Percentiles rank a stretch among this genome's conserved stretches.
Evolutionary conservation across 2,888 invertebrate genomes (phyloP).

Genomic region (Sphinx pinastri): DNA sequence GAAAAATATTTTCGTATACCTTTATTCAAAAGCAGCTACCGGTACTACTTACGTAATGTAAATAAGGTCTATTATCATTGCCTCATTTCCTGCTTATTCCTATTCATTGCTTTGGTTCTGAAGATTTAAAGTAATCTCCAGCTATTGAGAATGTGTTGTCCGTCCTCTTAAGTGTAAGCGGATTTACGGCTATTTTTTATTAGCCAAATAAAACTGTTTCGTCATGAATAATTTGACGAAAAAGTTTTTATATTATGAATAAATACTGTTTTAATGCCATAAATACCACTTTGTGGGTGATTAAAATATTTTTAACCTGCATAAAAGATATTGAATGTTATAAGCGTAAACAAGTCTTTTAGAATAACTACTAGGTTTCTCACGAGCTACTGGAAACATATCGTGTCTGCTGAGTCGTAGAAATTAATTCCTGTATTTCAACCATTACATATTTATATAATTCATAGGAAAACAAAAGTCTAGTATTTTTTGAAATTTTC

Average conservation of each 20-base stretch:
- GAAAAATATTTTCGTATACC: neutral
- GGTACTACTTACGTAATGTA: constrained; percentile 49
- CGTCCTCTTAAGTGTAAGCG: neutral
- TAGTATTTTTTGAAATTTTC: too few species aligned
- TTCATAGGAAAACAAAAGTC: too few species aligned
- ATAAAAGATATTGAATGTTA: too few species aligned
- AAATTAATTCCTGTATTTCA: too few species aligned
- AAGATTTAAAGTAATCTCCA: constrained; percentile 40
- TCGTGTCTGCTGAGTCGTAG: too few species aligned
- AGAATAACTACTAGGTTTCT: too few species aligned
- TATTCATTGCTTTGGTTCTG: constrained; percentile 38
- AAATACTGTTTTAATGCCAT: neutral
- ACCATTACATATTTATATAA: too few species aligned
- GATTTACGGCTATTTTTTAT: neutral
- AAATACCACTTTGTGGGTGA: too few species aligned
- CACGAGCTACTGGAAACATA: too few species aligned
- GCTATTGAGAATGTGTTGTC: constrained; percentile 25
- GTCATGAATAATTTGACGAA: neutral
- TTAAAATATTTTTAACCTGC: too few species aligned
- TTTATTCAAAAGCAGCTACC: constrained; percentile 45
- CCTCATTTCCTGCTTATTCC: constrained; percentile 52
- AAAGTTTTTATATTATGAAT: neutral
- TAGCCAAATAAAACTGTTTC: neutral
- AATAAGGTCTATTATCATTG: constrained; percentile 54
- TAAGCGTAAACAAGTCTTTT: too few species aligned